Evolutionary conservation across 2,113 vertebrate species (phyloP).

Genomic region (Calidris pugnax): DNA sequence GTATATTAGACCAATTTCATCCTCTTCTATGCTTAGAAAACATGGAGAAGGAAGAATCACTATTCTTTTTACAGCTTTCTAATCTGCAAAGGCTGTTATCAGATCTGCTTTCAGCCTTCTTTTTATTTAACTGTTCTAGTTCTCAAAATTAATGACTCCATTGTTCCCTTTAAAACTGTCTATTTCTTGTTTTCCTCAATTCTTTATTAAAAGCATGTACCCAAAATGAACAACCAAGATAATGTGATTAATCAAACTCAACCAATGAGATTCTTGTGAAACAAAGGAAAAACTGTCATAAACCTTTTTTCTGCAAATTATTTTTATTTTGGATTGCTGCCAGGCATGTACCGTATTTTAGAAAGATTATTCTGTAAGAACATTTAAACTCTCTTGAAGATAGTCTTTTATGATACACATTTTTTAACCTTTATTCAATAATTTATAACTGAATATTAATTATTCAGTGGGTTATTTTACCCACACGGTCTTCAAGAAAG

Average conservation of each 20-base stretch:
- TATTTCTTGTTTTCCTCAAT: neutral
- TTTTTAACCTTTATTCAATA: neutral
- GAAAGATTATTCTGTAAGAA: neutral
- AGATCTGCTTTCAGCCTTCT: neutral
- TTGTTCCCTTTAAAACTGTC: neutral
- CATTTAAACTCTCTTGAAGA: neutral
- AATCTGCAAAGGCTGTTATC: neutral
- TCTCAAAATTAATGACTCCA: neutral
- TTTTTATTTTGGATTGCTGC: neutral
- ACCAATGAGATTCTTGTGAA: neutral
- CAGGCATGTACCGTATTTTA: neutral
- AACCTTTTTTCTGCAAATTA: neutral
- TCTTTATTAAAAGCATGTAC: neutral
- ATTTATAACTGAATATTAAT: conserved; percentile 3
- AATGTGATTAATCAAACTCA: neutral
- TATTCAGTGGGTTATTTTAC: neutral
- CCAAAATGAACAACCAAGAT: neutral
- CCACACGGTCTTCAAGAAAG: neutral
- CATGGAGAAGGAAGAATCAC: neutral
- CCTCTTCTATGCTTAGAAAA: neutral
- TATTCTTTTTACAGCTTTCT: neutral
- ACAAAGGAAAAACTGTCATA: neutral
- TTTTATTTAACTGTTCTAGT: neutral
- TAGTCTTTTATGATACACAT: neutral
- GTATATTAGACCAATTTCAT: neutral